These are phyloP conservation scores for Agriotes lineatus DNA, from an alignment of 2,888 invertebrate species.

Conservation along the genomic window DNA sequence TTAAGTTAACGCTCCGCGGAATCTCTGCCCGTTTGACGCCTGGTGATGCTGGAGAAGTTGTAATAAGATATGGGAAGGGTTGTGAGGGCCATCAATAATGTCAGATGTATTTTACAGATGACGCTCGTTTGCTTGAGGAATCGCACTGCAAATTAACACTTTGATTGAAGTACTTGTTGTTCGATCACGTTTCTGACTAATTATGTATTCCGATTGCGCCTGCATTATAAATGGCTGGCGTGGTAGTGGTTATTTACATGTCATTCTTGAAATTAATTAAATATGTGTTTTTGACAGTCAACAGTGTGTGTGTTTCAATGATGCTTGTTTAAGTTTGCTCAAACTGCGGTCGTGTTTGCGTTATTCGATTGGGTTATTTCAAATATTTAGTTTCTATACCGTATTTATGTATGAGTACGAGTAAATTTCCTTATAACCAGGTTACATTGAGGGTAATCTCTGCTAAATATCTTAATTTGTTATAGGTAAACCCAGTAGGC, in stretches of 20 bases:
- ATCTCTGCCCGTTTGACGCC: background rate
- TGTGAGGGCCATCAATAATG: slow-evolving; percentile 42
- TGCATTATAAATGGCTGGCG: slow-evolving; percentile 29
- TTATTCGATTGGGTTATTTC: background rate
- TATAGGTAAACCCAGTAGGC: no score
- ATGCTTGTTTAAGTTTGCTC: background rate
- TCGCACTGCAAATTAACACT: slow-evolving; percentile 44
- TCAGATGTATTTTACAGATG: slow-evolving; percentile 43
- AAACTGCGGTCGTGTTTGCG: background rate
- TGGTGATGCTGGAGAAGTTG: slow-evolving; percentile 12
- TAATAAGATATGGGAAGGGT: slow-evolving; percentile 24
- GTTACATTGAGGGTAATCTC: no score
- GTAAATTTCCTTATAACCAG: no score
- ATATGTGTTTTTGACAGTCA: slow-evolving; percentile 33
- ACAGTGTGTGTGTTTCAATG: slow-evolving; percentile 1
- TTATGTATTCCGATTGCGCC: slow-evolving; percentile 30
- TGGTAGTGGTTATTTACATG: slow-evolving; percentile 28
- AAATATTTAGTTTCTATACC: background rate
- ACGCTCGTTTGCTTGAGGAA: slow-evolving; percentile 39
- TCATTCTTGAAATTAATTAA: slow-evolving; percentile 32
- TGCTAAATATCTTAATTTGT: no score
- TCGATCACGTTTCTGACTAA: slow-evolving; percentile 27
- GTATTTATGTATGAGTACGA: no score
- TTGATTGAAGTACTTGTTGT: slow-evolving; percentile 36
- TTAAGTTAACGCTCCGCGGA: background rate